phyloP scores from a whole-genome alignment of 2,797 vertebrate genomes.

The Pempheris klunzingeri region DNA sequence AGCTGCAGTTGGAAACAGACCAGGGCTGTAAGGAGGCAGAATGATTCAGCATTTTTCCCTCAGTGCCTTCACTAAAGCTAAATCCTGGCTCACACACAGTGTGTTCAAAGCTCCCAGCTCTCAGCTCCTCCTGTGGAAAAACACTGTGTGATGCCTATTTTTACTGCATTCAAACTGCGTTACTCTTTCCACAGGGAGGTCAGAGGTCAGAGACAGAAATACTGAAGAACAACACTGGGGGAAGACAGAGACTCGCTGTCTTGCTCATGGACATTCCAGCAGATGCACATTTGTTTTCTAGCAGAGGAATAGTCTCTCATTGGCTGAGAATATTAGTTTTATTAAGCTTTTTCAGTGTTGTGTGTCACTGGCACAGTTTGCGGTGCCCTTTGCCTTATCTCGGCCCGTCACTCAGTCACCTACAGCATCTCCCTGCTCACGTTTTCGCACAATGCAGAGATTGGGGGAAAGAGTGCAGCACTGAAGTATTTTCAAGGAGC shows the following conservation, averaged over 20 bases:
- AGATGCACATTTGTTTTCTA: neutral
- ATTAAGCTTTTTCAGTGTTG: neutral
- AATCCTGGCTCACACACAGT: conserved; percentile 48
- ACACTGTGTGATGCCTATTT: conserved; percentile 45
- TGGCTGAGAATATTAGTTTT: neutral
- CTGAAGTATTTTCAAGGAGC: neutral
- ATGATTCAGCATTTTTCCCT: conserved; percentile 76
- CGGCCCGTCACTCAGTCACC: neutral
- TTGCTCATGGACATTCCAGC: neutral
- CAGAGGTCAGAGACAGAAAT: conserved; percentile 34
- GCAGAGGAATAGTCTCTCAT: neutral
- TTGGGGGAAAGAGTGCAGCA: neutral
- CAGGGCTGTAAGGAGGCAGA: conserved; percentile 59
- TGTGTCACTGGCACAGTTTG: neutral
- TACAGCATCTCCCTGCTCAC: neutral
- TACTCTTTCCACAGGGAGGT: conserved; percentile 21
- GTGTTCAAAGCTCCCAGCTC: conserved; percentile 38
- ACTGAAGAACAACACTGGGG: neutral
- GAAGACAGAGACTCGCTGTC: neutral
- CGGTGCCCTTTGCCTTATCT: neutral
- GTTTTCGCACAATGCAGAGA: neutral
- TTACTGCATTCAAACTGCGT: conserved; percentile 41
- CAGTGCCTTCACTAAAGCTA: conserved; percentile 40
- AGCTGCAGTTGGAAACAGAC: conserved; percentile 62
- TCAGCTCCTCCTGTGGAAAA: conserved; percentile 51